Base-by-base conservation (phyloP, 1,140 invertebrate genomes). In the Whitmania pigra region DNA sequence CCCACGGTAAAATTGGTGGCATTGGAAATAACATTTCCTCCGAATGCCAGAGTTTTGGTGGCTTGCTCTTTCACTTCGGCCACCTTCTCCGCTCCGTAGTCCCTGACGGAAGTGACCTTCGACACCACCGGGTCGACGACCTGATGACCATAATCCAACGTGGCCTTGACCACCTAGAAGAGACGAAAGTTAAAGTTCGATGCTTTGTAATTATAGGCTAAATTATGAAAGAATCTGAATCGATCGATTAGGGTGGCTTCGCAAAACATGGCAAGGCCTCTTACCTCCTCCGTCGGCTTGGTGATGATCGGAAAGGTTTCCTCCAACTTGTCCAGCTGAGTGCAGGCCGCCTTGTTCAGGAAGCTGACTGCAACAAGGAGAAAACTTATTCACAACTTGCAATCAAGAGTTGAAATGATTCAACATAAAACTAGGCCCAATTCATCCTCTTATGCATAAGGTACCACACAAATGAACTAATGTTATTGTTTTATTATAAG, bases 201-300 rank as follows among this genome's bases (percentile, higher is more conserved):
- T 36, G 31, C 6, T 36, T 36, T 36, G 6, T 36, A 3, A 49
- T 11, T 49, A 7, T 1, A 7, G 15, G 43, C 13, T 13, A 49
- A 49, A 49, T 49, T 49, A 49, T 49, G 43, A 49, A 49, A 49
- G 13, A 49, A 49, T 49, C 15, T 17, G 13, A 49, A 15, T 3
- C 43, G 2, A 49, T 15, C 15, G 43, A 49, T 7, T 49, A 36
- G 31, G 31, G 2, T 36, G 31, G 31, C 31, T 36, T 36, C 31
- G 6, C 31, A 36, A 6, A 36, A 57, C 2, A 57, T 5, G 5
- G 5, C 25, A 13, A 67, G 29, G 18, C 5, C n/a, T n/a, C n/a
- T 31, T 11, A 73, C 72, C 72, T 73, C 60, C 22, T 73, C 72
- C 18, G 72, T 68, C 18, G 72, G 72, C 49, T 69, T 73, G 22